phyloP scores from a whole-genome alignment of 2,113 vertebrate species.

The Apistogramma diplotaenia region DNA sequence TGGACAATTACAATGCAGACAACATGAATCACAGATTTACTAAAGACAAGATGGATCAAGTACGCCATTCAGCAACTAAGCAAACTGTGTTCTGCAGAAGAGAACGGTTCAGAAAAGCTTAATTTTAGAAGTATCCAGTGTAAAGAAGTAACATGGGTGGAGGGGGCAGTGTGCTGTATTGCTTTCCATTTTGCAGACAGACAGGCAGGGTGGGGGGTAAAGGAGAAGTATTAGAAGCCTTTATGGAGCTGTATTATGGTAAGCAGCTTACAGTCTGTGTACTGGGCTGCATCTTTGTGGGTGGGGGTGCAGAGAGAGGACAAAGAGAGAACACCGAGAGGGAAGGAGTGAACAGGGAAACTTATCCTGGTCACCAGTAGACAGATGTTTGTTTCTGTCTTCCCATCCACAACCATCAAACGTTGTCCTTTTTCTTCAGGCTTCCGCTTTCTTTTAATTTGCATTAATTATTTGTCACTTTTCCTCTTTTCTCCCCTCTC shows the following conservation, averaged over 20 bases:
- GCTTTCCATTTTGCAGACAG: conserved; percentile 26
- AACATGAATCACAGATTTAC: background rate
- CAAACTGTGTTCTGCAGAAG: background rate
- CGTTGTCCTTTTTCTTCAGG: background rate
- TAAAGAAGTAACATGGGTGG: background rate
- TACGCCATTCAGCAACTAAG: conserved; percentile 9
- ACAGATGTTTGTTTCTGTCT: background rate
- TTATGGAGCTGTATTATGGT: conserved; percentile 57
- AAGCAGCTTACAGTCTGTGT: conserved; percentile 67
- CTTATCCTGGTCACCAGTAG: background rate
- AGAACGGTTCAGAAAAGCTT: background rate
- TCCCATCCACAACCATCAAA: background rate
- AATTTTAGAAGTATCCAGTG: background rate
- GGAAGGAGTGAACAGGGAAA: background rate
- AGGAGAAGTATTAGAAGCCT: conserved; percentile 43
- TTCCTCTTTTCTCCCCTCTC: background rate
- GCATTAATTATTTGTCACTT: background rate
- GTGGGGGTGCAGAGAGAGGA: background rate
- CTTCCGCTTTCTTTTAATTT: background rate
- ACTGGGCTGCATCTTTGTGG: conserved; percentile 13
- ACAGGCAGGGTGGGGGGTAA: conserved; percentile 12
- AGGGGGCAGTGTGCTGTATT: conserved; percentile 16
- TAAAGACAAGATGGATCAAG: conserved; percentile 12
- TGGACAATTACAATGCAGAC: background rate
- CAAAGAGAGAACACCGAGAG: conserved; percentile 21